These are phyloP conservation scores for Diglossa brunneiventris DNA, from an alignment of 2,113 vertebrate genomes.

Conservation along the genomic window DNA sequence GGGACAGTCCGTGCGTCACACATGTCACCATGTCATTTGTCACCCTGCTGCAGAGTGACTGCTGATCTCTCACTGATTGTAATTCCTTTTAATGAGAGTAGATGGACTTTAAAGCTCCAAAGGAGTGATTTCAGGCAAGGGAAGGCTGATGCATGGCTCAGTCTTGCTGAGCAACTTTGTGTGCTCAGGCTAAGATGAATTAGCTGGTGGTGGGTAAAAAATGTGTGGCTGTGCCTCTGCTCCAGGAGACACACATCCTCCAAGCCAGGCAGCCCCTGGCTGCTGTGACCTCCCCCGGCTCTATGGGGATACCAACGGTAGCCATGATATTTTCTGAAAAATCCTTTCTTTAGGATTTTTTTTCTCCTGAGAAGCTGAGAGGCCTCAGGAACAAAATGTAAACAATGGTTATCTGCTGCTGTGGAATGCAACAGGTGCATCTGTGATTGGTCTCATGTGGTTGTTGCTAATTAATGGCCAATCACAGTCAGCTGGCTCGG, in stretches of 20 bases:
- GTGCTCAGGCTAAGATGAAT: background rate
- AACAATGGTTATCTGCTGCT: no score
- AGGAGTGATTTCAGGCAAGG: background rate
- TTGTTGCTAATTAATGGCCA: no score
- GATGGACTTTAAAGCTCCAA: background rate
- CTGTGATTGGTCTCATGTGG: no score
- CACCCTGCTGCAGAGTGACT: background rate
- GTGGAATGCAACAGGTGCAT: no score
- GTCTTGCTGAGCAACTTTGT: background rate
- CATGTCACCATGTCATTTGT: fast-evolving
- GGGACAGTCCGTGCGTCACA: fast-evolving
- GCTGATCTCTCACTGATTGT: background rate
- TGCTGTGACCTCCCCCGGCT: fast-evolving
- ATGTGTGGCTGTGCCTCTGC: background rate
- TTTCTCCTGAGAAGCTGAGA: no score
- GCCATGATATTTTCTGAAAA: no score
- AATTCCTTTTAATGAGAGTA: background rate
- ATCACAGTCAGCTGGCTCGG: no score
- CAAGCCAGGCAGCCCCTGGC: background rate
- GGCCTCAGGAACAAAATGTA: no score
- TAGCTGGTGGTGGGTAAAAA: background rate
- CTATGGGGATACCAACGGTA: no score
- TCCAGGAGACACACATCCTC: background rate
- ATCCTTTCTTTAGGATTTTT: no score
- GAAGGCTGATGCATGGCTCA: fast-evolving